phyloP scores from a whole-genome alignment of 2,888 invertebrate genomes.

The Cryptus armator region DNA sequence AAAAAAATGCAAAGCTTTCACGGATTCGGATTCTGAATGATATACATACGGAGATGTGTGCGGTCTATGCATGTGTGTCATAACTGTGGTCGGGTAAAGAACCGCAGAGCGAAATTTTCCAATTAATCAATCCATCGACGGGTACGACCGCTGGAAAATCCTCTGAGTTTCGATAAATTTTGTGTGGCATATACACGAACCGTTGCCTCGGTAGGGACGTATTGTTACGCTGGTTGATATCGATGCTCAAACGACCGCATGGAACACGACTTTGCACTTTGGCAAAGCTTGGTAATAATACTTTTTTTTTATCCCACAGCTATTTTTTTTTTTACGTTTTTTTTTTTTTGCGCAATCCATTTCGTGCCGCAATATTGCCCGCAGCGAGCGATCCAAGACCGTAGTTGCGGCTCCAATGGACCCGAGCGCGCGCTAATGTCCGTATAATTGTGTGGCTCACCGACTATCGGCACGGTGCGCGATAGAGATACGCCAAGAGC shows the following conservation, averaged over 20 bases:
- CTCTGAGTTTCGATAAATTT: constrained; percentile 65
- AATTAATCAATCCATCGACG: constrained; percentile 54
- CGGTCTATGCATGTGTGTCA: background rate
- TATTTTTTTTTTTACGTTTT: constrained; percentile 32
- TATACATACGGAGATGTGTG: too few species aligned
- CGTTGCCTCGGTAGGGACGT: constrained; percentile 41
- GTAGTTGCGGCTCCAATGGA: constrained; percentile 49
- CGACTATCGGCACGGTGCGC: constrained; percentile 3
- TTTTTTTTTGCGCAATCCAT: constrained; percentile 59
- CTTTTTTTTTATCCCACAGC: constrained; percentile 46
- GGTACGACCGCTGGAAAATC: constrained; percentile 37
- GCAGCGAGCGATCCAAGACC: constrained; percentile 39
- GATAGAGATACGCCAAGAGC: constrained; percentile 2
- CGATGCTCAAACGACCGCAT: constrained; percentile 67
- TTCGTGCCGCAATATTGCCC: constrained; percentile 57
- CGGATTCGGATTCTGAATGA: too few species aligned
- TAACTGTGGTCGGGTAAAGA: constrained; percentile 29
- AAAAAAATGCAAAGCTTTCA: too few species aligned
- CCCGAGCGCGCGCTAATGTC: constrained; percentile 31
- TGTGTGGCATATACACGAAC: constrained; percentile 11
- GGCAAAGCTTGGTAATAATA: constrained; percentile 66
- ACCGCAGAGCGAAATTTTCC: constrained; percentile 17
- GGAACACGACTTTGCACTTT: constrained; percentile 71
- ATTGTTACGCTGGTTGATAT: constrained; percentile 56
- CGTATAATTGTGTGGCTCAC: constrained; percentile 39